Evolutionary conservation across 2,888 invertebrate genomes (phyloP).

Genomic region (Epiblema foenella): DNA sequence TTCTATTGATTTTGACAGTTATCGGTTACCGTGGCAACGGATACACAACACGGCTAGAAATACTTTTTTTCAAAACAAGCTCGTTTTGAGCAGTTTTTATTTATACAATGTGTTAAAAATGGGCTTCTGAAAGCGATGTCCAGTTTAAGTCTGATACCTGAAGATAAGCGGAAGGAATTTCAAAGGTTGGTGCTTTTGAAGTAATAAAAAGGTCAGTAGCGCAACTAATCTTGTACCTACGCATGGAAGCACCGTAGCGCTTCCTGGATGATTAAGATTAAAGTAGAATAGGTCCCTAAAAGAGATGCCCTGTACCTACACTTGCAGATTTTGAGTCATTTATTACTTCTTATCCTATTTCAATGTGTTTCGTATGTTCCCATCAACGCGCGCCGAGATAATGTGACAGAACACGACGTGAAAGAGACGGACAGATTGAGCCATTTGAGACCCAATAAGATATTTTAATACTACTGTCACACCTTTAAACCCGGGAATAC

Average conservation of each 20-base stretch:
- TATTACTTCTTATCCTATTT: too few species aligned
- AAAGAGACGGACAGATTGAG: too few species aligned
- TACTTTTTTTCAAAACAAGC: slow-evolving; percentile 51
- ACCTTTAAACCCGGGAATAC: too few species aligned
- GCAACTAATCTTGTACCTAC: background rate
- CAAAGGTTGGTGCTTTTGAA: slow-evolving; percentile 56
- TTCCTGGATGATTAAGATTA: background rate
- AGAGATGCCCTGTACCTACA: background rate
- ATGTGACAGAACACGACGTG: too few species aligned
- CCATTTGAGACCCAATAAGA: too few species aligned
- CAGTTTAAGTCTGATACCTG: slow-evolving; percentile 79
- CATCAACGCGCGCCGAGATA: too few species aligned
- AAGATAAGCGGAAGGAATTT: slow-evolving; percentile 74
- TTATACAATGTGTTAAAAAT: slow-evolving; percentile 61
- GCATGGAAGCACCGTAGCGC: background rate
- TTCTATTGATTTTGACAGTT: slow-evolving; percentile 63
- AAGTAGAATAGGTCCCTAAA: background rate
- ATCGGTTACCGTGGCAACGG: slow-evolving; percentile 68
- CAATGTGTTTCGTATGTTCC: too few species aligned
- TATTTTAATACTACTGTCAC: background rate
- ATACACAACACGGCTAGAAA: slow-evolving; percentile 59
- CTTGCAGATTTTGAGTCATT: too few species aligned
- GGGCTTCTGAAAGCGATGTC: slow-evolving; percentile 72
- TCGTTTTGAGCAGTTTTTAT: slow-evolving; percentile 57
- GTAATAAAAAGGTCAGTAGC: slow-evolving; percentile 16